Conservation (phyloP, 2,797 vertebrate species). For the Gadopsis bispinosus region DNA sequence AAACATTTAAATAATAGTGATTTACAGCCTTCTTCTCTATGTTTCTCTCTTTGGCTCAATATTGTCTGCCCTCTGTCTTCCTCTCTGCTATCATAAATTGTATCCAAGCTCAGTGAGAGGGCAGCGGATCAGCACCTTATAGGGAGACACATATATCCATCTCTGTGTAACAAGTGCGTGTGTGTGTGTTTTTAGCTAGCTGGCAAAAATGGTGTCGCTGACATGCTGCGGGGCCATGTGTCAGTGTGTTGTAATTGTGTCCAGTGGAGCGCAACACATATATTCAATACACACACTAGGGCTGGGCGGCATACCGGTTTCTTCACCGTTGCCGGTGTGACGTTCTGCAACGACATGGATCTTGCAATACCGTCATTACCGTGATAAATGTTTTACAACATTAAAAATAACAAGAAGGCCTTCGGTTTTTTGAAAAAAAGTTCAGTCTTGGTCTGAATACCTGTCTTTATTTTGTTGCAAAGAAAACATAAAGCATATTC, state of each 20-base stretch:
- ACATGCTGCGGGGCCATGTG: conserved; percentile 68
- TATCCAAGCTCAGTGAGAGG: conserved; percentile 62
- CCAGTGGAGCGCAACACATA: conserved; percentile 57
- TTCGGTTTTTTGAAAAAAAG: too few species aligned
- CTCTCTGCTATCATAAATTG: conserved; percentile 59
- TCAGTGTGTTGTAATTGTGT: conserved; percentile 78
- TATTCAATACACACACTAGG: conserved; percentile 11
- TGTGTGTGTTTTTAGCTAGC: conserved; percentile 15
- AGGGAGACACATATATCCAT: conserved; percentile 26
- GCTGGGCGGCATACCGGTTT: too few species aligned
- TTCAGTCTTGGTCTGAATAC: too few species aligned
- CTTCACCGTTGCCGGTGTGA: too few species aligned
- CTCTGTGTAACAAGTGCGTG: not conserved
- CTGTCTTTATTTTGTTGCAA: too few species aligned
- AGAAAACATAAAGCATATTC: too few species aligned
- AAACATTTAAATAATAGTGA: conserved; percentile 50
- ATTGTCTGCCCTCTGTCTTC: conserved; percentile 31
- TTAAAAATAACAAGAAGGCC: too few species aligned
- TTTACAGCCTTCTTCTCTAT: conserved; percentile 36
- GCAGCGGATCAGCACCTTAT: conserved; percentile 43
- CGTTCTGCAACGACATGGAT: too few species aligned
- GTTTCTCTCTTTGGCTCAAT: conserved; percentile 59
- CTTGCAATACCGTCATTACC: too few species aligned
- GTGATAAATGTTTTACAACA: too few species aligned
- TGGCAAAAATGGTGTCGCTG: conserved; percentile 64